Conservation (phyloP, 2,888 invertebrate species). For the Eugnorisma glareosa region DNA sequence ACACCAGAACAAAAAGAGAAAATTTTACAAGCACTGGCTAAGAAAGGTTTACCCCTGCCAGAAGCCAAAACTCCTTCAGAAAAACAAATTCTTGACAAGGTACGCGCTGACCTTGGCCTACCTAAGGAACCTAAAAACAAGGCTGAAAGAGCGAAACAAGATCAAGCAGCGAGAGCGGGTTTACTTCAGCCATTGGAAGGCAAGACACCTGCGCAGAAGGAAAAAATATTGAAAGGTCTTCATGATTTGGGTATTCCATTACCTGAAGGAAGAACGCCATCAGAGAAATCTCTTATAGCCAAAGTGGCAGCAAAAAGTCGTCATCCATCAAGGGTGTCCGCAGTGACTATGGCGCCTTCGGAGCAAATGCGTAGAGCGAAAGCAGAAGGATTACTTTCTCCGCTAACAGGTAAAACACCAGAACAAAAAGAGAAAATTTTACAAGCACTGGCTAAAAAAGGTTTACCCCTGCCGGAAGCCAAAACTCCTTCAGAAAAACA, state of each 20-base stretch:
- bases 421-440: slow-evolving; percentile 44
- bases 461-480: slow-evolving; percentile 58
- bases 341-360: slow-evolving; percentile 33
- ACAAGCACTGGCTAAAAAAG: slow-evolving; percentile 32
- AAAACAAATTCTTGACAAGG: slow-evolving; percentile 64
- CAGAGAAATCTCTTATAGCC: too few species aligned
- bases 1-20: too few species aligned
- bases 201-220: too few species aligned
- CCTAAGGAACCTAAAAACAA: slow-evolving; percentile 66
- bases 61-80: slow-evolving; percentile 41
- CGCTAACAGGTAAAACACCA: slow-evolving; percentile 38
- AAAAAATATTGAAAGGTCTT: too few species aligned
- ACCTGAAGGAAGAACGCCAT: too few species aligned
- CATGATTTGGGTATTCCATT: too few species aligned
- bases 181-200: too few species aligned
- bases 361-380: slow-evolving; percentile 60
- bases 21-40: too few species aligned
- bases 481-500: slow-evolving; percentile 64
- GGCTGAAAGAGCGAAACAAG: slow-evolving; percentile 34
- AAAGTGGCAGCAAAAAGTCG: too few species aligned
- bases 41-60: too few species aligned
- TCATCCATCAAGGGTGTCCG: too few species aligned
- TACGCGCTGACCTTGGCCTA: slow-evolving; percentile 66
- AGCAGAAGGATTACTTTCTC: slow-evolving; percentile 30
- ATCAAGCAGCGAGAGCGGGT: slow-evolving; percentile 24